Conservation (phyloP, 2,113 vertebrate genomes). For the Tragelaphus strepsiceros region DNA sequence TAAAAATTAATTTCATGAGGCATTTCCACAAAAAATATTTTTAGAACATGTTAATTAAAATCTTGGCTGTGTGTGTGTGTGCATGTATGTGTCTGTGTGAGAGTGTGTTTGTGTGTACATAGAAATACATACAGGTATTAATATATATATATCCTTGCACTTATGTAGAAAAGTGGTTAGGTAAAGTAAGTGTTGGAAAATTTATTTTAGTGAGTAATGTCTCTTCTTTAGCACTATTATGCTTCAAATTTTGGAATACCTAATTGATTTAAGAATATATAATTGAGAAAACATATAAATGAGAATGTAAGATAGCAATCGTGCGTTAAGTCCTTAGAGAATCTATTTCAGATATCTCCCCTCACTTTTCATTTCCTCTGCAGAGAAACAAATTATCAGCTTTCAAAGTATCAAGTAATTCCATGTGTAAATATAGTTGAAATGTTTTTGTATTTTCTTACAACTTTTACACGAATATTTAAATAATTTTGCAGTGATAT, state of each 20-base stretch:
- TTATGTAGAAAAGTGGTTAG: not conserved
- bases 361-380: slow-evolving; percentile 41
- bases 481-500: not conserved
- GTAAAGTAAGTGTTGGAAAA: not conserved
- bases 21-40: not conserved
- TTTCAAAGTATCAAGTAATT: slow-evolving; percentile 61
- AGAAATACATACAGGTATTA: not conserved
- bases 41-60: not conserved
- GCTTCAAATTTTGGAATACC: not conserved
- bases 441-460: not conserved
- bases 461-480: slow-evolving; percentile 11
- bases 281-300: slow-evolving; percentile 6
- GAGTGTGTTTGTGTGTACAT: not conserved
- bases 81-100: not conserved
- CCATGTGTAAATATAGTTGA: not conserved
- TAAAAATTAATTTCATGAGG: not conserved
- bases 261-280: not conserved
- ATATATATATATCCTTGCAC: not conserved
- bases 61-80: not conserved
- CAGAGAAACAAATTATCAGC: slow-evolving; percentile 40
- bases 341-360: not conserved
- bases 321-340: not conserved
- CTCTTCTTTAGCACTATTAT: not conserved
- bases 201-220: not conserved
- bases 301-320: not conserved